A percentile compares a stretch with the other conserved stretches of the same genome.
These are phyloP conservation scores for Microcebus tavaratra DNA, from an alignment of 2,113 vertebrate species.

Conservation along the genomic window DNA sequence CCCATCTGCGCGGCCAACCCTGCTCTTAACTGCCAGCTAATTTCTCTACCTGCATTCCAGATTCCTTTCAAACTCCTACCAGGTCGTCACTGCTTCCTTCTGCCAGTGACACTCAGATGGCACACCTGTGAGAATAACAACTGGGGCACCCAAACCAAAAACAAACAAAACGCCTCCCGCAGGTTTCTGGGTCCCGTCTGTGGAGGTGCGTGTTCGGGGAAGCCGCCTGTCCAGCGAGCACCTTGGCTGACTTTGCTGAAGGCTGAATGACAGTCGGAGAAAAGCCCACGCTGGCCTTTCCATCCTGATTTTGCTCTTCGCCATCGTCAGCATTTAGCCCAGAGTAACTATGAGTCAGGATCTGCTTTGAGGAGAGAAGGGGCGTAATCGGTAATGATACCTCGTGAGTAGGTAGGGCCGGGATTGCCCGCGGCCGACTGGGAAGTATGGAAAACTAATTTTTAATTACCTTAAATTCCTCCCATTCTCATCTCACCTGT, in stretches of 20 bases:
- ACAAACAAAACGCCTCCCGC: too few species aligned
- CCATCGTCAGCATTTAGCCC: fast-evolving
- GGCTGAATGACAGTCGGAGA: background rate
- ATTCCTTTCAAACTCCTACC: too few species aligned
- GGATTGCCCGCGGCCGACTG: background rate
- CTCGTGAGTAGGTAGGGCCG: background rate
- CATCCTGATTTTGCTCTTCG: background rate
- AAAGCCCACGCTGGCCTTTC: background rate
- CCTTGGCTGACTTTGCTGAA: background rate
- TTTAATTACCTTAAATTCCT: slow-evolving; percentile 33
- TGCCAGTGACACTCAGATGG: background rate
- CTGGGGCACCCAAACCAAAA: background rate
- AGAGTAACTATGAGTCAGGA: background rate
- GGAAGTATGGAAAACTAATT: background rate
- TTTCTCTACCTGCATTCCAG: background rate
- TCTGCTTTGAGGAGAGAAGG: background rate
- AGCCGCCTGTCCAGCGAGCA: too few species aligned
- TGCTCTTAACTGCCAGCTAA: background rate
- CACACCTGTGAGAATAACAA: background rate
- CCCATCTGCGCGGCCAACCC: background rate
- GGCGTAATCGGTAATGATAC: background rate
- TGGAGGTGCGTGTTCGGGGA: background rate
- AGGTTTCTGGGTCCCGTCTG: background rate
- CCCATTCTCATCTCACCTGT: background rate
- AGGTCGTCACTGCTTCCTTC: too few species aligned